A percentile compares a stretch with the other conserved stretches of the same genome.
phyloP scores from a whole-genome alignment of 2,113 vertebrate genomes.

The Gobius niger region DNA sequence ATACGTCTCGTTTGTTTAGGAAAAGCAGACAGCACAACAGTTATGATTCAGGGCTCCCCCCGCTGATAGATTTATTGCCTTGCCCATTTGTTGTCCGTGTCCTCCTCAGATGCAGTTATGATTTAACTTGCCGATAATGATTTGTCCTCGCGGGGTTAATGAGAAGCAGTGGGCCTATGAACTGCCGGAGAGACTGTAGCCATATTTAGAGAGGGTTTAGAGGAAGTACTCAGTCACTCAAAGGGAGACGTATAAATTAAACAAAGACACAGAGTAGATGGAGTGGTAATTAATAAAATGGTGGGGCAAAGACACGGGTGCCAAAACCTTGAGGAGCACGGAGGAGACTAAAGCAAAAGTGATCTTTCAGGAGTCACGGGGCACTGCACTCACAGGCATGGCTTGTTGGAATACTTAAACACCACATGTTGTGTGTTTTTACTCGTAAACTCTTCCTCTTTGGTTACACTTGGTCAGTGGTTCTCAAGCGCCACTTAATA shows the following conservation, averaged over 20 bases:
- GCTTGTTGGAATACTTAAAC: no score
- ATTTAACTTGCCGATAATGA: constrained; percentile 76
- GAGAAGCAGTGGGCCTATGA: constrained; percentile 54
- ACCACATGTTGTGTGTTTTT: no score
- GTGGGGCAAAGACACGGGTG: constrained; percentile 9
- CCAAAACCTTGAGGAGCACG: constrained; percentile 1
- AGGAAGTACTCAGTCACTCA: constrained; percentile 47
- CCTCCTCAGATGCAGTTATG: constrained; percentile 65
- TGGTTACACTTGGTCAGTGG: no score
- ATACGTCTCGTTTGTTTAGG: constrained; percentile 41
- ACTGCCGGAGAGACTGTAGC: constrained; percentile 56
- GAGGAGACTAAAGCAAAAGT: background rate
- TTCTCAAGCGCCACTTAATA: no score
- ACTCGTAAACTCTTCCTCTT: no score
- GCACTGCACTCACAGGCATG: no score
- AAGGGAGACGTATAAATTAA: constrained; percentile 62
- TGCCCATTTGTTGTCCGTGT: constrained; percentile 52
- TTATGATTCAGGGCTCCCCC: constrained; percentile 49
- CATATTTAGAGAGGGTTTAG: constrained; percentile 65
- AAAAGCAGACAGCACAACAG: constrained; percentile 35
- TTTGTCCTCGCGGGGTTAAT: constrained; percentile 70
- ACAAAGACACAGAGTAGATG: constrained; percentile 65
- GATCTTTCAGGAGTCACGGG: background rate
- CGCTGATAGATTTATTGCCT: constrained; percentile 75
- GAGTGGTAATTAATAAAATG: constrained; percentile 54